phyloP scores from a whole-genome alignment of 2,113 vertebrate genomes.

The Loxodonta africana region DNA sequence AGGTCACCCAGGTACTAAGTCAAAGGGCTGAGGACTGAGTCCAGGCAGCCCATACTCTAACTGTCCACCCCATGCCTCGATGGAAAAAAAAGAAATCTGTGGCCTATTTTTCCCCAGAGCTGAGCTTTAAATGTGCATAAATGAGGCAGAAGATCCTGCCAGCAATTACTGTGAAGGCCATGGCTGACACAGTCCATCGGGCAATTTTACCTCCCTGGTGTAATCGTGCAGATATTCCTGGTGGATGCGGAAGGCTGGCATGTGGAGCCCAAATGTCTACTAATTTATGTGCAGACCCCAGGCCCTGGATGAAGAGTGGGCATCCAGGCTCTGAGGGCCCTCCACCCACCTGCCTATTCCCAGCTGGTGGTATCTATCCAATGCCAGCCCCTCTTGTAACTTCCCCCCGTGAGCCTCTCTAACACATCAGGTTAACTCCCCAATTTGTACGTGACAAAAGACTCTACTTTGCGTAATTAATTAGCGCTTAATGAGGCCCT shows the following conservation, averaged over 20 bases:
- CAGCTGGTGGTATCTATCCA: accelerated
- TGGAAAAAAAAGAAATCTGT: not conserved
- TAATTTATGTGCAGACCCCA: not conserved
- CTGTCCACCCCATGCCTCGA: accelerated
- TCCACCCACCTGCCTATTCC: not conserved
- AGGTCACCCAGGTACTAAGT: too few species aligned
- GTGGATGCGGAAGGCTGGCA: not conserved
- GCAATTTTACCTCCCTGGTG: not conserved
- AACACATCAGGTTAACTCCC: not conserved
- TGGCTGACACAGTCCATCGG: not conserved
- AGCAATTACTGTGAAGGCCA: not conserved
- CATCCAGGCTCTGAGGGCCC: not conserved
- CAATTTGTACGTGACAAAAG: slow-evolving; percentile 43
- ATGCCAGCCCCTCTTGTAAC: not conserved
- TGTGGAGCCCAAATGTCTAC: not conserved
- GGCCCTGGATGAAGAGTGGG: not conserved
- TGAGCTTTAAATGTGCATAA: slow-evolving; percentile 6
- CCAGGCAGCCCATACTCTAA: not conserved
- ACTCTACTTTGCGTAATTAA: slow-evolving; percentile 59
- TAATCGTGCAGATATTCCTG: not conserved
- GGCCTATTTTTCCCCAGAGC: not conserved
- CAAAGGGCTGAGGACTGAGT: not conserved
- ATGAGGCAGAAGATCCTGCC: not conserved
- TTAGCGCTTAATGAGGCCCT: slow-evolving; percentile 46
- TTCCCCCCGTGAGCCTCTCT: not conserved